Evolutionary conservation across 2,888 invertebrate species (phyloP), one percentile per base, ranked within the genome.

Genomic region (Lasioglossum zephyrum): DNA sequence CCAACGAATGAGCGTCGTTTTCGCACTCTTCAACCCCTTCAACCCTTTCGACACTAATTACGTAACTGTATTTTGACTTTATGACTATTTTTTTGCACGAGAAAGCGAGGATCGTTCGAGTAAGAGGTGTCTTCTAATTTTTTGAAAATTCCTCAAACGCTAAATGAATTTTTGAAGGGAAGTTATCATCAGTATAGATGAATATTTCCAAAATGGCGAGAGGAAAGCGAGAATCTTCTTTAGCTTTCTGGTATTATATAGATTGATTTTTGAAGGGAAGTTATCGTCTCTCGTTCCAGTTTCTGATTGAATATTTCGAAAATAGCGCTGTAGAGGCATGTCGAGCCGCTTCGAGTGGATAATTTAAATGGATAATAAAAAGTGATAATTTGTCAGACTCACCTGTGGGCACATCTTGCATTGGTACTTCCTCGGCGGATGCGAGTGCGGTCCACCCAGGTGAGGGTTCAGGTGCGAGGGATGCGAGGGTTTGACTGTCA

Each of bases 371-470:
- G 11, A 11, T 13, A 13, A 44, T 44, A 63, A 66, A 66, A 66
- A 18, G 18, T 2, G 13, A 47, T 4, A 9, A 70, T 3, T 31
- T 8, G 8, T 31, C 69, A 41, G 26, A 96, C 97, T 96, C 96
- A 99, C 99, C 98, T 99, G 98, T 90, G 98, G 98, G 95, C 98
- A 98, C 98, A 99, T 99, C 96, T 99, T 99, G 97, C 98, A 98
- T 95, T 98, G 98, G 96, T 98, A 99, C 96, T 98, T 99, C 95
- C 98, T 95, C 82, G 96, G 96, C 36, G 95, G 95, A 91, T 95
- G 95, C 80, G 94, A 93, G 90, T 95, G 95, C 69, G 95, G 94
- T 79, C 95, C 95, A 79, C 94, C 94, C 82, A 95, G 92, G 90
- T 95, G 95, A 79, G 95, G 94, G 87, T 95, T 95, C 87, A 95